These are phyloP conservation scores for Amiota minor DNA, from an alignment of 2,888 invertebrate species.

Conservation along the genomic window DNA sequence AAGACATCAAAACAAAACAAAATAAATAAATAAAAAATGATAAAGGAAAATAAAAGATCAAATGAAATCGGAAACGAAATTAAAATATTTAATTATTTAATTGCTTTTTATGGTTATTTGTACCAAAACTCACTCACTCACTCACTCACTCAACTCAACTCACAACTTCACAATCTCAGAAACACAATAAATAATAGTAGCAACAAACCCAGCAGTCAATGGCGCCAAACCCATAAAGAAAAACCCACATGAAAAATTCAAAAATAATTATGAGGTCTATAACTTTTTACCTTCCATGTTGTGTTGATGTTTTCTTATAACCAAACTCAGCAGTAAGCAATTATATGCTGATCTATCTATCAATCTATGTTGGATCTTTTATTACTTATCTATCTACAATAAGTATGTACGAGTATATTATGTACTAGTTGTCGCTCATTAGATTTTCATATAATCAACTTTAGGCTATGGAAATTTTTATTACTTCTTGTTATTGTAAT, in stretches of 20 bases:
- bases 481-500: no score
- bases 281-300: no score
- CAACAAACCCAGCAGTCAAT: not conserved
- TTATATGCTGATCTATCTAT: no score
- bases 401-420: no score
- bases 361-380: no score
- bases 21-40: not conserved
- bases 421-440: no score
- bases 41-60: not conserved
- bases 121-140: not conserved
- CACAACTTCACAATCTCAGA: not conserved
- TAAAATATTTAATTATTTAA: conserved; percentile 31
- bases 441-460: no score
- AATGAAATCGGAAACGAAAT: conserved; percentile 26
- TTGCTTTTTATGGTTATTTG: conserved; percentile 21
- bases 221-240: not conserved
- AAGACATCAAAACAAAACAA: not conserved
- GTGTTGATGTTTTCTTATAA: no score
- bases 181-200: not conserved
- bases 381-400: no score
- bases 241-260: conserved; percentile 11
- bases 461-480: no score
- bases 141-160: no score
- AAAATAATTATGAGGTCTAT: not conserved
- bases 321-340: no score